phyloP scores from a whole-genome alignment of 2,888 invertebrate genomes.

The Eupeodes luniger region DNA sequence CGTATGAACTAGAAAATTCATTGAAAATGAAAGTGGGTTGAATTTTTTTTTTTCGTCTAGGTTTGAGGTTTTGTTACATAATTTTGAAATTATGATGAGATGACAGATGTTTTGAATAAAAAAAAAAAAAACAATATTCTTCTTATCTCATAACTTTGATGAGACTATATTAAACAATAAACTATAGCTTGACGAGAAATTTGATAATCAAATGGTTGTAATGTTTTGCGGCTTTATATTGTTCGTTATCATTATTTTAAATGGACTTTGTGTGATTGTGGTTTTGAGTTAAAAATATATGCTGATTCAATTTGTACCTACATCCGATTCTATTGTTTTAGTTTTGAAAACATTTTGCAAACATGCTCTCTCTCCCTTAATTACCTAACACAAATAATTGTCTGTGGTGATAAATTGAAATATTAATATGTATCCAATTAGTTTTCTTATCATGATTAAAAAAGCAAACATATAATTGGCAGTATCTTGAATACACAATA shows the following conservation, averaged over 20 bases:
- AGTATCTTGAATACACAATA: too few relatives aligned
- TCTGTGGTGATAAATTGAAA: too few relatives aligned
- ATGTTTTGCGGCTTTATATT: constrained; percentile 38
- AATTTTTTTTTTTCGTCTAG: background rate
- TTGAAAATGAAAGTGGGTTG: constrained; percentile 22
- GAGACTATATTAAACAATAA: background rate
- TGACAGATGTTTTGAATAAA: background rate
- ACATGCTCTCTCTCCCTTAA: too few relatives aligned
- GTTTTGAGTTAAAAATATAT: constrained; percentile 17
- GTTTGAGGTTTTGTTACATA: constrained; percentile 50
- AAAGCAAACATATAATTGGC: too few relatives aligned
- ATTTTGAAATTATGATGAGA: constrained; percentile 8
- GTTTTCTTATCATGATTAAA: too few relatives aligned
- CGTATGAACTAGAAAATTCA: background rate
- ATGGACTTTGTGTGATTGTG: constrained; percentile 33
- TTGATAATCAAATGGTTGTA: constrained; percentile 52
- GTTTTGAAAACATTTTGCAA: background rate
- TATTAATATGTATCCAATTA: too few relatives aligned
- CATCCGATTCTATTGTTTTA: constrained; percentile 19
- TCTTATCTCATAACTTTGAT: constrained; percentile 21
- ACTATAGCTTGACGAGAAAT: constrained; percentile 7
- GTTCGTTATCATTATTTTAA: background rate
- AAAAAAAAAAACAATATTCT: background rate
- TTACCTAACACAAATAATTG: too few relatives aligned
- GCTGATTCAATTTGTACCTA: constrained; percentile 42